Percentiles rank a stretch among this genome's conserved stretches.
Evolutionary conservation across 2,797 vertebrate genomes (phyloP).

Genomic region (Mormyrops boulengeri): DNA sequence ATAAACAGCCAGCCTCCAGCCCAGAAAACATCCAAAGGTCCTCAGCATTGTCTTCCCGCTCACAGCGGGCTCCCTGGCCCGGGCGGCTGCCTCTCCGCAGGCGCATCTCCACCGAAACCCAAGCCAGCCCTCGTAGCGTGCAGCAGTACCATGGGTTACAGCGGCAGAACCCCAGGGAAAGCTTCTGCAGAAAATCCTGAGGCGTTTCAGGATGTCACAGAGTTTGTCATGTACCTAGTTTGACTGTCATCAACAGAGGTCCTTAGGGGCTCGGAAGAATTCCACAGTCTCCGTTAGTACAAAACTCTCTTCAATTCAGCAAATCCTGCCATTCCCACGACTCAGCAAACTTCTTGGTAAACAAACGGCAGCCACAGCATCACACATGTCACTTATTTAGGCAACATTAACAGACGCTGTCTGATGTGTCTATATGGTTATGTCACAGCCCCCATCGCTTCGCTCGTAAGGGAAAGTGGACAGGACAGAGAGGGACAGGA

Average conservation of each 20-base stretch:
- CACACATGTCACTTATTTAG: neutral
- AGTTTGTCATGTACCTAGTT: neutral
- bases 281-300: neutral
- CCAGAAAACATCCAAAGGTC: neutral
- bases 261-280: neutral
- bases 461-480: neutral
- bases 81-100: neutral
- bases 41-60: neutral
- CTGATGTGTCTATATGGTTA: neutral
- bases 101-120: neutral
- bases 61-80: neutral
- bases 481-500: constrained; percentile 11
- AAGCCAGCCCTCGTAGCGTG: neutral
- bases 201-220: neutral
- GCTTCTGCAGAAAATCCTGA: neutral
- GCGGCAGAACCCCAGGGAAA: neutral
- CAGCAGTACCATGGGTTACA: neutral
- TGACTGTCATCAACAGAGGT: neutral
- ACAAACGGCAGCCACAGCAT: neutral
- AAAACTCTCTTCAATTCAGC: neutral
- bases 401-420: neutral
- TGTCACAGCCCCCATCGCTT: neutral
- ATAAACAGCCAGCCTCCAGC: constrained; percentile 5
- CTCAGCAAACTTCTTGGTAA: neutral
- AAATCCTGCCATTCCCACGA: neutral